Base-by-base conservation (phyloP, 2,888 invertebrate species). In the Melanostoma mellinum region DNA sequence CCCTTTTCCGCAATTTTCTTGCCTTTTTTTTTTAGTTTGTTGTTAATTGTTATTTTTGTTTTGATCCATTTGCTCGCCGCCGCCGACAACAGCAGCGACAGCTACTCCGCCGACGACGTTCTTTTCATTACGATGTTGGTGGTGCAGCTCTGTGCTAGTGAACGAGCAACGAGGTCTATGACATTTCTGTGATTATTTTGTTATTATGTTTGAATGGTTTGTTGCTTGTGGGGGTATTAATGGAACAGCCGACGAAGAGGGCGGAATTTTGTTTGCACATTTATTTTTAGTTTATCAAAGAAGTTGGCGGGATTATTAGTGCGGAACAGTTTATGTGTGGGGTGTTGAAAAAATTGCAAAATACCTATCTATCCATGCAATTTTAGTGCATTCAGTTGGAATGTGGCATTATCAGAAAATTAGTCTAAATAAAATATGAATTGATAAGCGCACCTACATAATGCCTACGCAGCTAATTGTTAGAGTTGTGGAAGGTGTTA, bases 181-280 rank as follows among this genome's bases (percentile, higher is more conserved):
- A 84, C 84, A 84, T 84, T 81, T 78, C 52, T 50, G 38, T 52
- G 46, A 56, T 20, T 77, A 77, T 77, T 78, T 82, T 33, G 73
- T 74, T 79, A 78, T 84, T 65, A 61, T 63, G 72, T 82, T 78
- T 79, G 71, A 74, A 71, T 61, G 79, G 20, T 67, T 69, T 35
- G 73, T 50, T 50, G 48, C 36, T 35, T 68, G 40, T 36, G 46
- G 35, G 1, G 44, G 44, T 46, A 42, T 8, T 5, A 42, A 8
- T 42, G 42, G 9, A n/a, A 42, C 3, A n/a, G 6, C 3, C 5
- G 8, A 42, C 3, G 52, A 3, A 20, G 33, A 36, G 32, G 6
- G 68, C n/a, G 4, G 42, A 9, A 36, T 32, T 36, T 50, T 53
- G 65, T 76, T 50, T 78, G 71, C 46, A 73, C 52, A 61, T 67